Evolutionary conservation across 64 coral and sea anemone genomes (phyloP), one percentile per base, ranked within the genome.

Genomic region (Anthopleura sola): DNA sequence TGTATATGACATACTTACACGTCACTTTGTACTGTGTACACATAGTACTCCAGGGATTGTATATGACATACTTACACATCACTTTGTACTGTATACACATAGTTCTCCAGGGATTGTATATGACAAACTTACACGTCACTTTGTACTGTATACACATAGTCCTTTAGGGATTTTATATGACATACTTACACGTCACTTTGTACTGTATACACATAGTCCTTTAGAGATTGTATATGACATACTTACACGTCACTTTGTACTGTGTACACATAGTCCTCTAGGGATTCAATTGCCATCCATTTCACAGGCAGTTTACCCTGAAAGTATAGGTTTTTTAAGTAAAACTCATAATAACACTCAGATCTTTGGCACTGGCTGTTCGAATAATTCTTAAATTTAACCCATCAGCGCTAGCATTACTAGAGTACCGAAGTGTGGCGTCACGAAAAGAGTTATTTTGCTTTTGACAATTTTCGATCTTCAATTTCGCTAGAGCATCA

Each of bases 211-310:
- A 13, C 23, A 31, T n/a, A 82, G 37, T 31, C 24, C 21, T 49
- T 47, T 16, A 31, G 21, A 16, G 24, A 55, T 31, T 51, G 31
- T 82, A 53, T 17, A 26, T 34, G 16, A 29, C 39, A 51, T 82
- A 86, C 89, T 91, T 18, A 91, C 89, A 91, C 83, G 24, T 91
- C 89, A 86, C 89, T 91, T 80, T 91, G 66, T 36, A 82, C 54
- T 17, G 89, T 91, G 66, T 54, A 91, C 20, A 82, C 75, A 50
- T 91, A 91, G n/a, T 91, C 89, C 17, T 91, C 49, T 8, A 91
- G n/a, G 16, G 89, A 91, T 78, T 91, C 89, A n/a, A 81, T 36
- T 26, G 89, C 89, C 89, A 91, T 91, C 89, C 89, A 91, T 17
- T 82, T 57, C 10, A 91, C 89, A 20, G 89, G 89, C 7, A 77